Evolutionary conservation across 2,797 vertebrate species (phyloP).

Genomic region (Anabas testudineus): DNA sequence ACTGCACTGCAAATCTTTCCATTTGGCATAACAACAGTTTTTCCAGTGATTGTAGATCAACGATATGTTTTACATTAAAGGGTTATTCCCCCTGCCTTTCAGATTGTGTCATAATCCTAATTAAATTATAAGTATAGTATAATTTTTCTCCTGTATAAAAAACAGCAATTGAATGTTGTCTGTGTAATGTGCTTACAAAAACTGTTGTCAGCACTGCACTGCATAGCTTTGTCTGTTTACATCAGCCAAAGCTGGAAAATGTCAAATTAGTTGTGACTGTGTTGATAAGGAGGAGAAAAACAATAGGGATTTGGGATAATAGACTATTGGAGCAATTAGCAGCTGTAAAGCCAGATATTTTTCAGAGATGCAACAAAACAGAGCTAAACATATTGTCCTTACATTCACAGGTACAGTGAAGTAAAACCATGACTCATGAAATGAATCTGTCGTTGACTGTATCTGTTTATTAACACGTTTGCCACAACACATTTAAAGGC

Average conservation of each 20-base stretch:
- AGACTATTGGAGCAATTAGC: background rate
- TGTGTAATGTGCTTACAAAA: background rate
- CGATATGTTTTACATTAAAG: too few relatives aligned
- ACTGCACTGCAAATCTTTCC: too few relatives aligned
- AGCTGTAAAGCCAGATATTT: background rate
- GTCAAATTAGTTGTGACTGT: background rate
- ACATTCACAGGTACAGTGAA: background rate
- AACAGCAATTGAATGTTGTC: background rate
- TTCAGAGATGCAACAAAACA: background rate
- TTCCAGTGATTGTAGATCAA: too few relatives aligned
- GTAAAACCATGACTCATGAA: background rate
- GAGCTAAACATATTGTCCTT: background rate
- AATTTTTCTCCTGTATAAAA: background rate
- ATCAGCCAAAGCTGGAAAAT: background rate
- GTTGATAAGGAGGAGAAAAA: background rate
- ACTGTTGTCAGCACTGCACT: background rate
- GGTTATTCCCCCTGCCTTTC: too few relatives aligned
- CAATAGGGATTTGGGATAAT: background rate
- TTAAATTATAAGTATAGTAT: too few relatives aligned
- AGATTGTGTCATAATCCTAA: too few relatives aligned
- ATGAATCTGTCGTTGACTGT: background rate
- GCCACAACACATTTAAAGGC: background rate
- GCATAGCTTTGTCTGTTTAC: background rate
- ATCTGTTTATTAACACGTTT: background rate
- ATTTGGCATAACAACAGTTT: too few relatives aligned